Conservation (phyloP, 2,113 vertebrate genomes). For the Myiozetetes cayanensis region DNA sequence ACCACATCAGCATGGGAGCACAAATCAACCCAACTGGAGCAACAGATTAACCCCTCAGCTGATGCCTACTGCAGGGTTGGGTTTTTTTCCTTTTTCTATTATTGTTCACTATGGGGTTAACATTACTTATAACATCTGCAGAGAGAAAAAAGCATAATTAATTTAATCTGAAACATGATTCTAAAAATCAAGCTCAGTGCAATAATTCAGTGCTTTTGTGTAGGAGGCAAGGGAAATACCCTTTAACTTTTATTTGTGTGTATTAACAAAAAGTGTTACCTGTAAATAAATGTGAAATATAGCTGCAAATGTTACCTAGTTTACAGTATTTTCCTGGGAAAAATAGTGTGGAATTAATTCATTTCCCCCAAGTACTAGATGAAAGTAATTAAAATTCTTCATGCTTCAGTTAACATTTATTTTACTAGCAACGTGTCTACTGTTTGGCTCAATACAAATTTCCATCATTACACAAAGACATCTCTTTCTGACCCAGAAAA, state of each 20-base stretch:
- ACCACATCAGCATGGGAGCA: not conserved
- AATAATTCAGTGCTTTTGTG: not conserved
- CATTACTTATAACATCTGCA: not conserved
- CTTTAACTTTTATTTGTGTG: not conserved
- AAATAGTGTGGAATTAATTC: not conserved
- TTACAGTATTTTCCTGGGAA: slow-evolving; percentile 5
- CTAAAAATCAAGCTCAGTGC: not conserved
- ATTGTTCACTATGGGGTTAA: not conserved
- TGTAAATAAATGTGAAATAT: not conserved
- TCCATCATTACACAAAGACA: not conserved
- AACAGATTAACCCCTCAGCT: slow-evolving; percentile 38
- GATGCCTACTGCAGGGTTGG: not conserved
- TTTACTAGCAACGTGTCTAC: not conserved
- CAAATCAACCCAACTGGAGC: slow-evolving; percentile 1
- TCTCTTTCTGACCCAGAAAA: not conserved
- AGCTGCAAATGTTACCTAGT: not conserved
- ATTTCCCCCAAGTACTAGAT: not conserved
- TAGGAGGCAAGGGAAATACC: not conserved
- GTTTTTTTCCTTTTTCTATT: not conserved
- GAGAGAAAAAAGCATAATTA: not conserved
- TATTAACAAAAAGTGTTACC: not conserved
- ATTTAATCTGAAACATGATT: not conserved
- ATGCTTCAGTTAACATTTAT: slow-evolving; percentile 9
- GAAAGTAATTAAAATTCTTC: slow-evolving; percentile 40
- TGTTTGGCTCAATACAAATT: slow-evolving; percentile 37